Percentiles rank a stretch among this genome's conserved stretches.
Conservation (phyloP, 53 echinoderm and acorn worm species). For the Paracentrotus lividus region DNA sequence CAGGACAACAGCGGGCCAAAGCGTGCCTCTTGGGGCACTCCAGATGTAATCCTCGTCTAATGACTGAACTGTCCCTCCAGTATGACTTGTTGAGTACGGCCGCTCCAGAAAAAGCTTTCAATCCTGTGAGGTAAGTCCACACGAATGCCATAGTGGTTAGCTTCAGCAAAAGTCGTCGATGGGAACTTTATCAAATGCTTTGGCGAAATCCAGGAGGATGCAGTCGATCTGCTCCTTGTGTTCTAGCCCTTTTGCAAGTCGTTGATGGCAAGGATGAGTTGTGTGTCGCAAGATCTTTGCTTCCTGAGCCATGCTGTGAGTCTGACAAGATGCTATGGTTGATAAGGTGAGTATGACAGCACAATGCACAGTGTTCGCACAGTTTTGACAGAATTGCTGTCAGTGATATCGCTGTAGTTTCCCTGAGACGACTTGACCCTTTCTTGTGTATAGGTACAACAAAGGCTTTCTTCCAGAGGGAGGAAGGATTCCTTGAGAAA, state of each 20-base stretch:
- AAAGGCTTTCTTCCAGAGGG: slow-evolving; percentile 68
- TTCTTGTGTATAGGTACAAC: slow-evolving; percentile 73
- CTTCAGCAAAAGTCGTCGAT: slow-evolving; percentile 36
- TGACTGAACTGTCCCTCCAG: not conserved
- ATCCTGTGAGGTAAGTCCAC: not conserved
- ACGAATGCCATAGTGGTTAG: slow-evolving; percentile 60
- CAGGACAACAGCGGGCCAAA: not conserved
- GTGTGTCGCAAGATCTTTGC: slow-evolving; percentile 64
- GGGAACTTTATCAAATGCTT: slow-evolving; percentile 53
- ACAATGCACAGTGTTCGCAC: slow-evolving; percentile 69
- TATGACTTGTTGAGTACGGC: not conserved
- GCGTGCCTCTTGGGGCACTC: not conserved
- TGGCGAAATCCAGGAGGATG: slow-evolving; percentile 28
- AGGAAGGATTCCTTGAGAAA: slow-evolving; percentile 71
- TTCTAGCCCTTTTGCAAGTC: slow-evolving; percentile 64
- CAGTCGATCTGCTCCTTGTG: slow-evolving; percentile 65
- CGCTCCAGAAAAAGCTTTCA: not conserved
- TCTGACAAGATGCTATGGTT: slow-evolving; percentile 60
- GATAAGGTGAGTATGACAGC: slow-evolving; percentile 66
- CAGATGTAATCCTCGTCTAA: not conserved
- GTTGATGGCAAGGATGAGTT: slow-evolving; percentile 31
- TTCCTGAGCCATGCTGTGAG: slow-evolving; percentile 70
- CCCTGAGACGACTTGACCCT: slow-evolving; percentile 67
- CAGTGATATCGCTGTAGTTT: slow-evolving; percentile 69
- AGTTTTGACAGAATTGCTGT: slow-evolving; percentile 74